phyloP scores from a whole-genome alignment of 1,140 invertebrate genomes.

The Ditylenchus dipsaci region DNA sequence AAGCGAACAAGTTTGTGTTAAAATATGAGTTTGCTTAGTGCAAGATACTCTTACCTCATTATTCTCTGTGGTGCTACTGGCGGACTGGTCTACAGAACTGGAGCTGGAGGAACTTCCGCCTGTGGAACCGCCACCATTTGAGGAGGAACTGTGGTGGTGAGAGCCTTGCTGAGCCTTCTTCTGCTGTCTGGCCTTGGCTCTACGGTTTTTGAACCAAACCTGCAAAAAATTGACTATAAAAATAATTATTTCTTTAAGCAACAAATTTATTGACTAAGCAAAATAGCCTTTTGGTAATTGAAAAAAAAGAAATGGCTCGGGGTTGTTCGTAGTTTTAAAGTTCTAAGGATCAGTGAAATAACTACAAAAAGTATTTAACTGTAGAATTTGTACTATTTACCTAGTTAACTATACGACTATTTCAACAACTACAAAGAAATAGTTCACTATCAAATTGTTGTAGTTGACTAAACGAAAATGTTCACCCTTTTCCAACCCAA shows the following conservation, averaged over 20 bases:
- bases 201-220: constrained; percentile 98
- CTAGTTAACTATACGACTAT: too few species aligned
- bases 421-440: too few species aligned
- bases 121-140: constrained; percentile 5
- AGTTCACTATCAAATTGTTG: not conserved
- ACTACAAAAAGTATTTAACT: too few species aligned
- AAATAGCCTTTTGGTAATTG: not conserved
- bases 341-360: too few species aligned
- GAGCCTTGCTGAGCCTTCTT: constrained; percentile 65
- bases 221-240: constrained; percentile 60
- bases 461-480: not conserved
- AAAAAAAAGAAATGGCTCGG: not conserved
- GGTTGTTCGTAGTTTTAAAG: too few species aligned
- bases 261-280: too few species aligned
- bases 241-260: not conserved
- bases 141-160: constrained; percentile 9
- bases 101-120: constrained; percentile 20
- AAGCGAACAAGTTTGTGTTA: constrained; percentile 14
- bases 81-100: constrained; percentile 17
- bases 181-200: constrained; percentile 87
- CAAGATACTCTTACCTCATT: not conserved
- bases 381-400: too few species aligned
- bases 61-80: constrained; percentile 7
- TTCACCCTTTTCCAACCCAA: too few species aligned
- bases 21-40: not conserved